A percentile compares a stretch with the other conserved stretches of the same genome.
Evolutionary conservation across 2,888 invertebrate species (phyloP).

Genomic region (Leuctra nigra): DNA sequence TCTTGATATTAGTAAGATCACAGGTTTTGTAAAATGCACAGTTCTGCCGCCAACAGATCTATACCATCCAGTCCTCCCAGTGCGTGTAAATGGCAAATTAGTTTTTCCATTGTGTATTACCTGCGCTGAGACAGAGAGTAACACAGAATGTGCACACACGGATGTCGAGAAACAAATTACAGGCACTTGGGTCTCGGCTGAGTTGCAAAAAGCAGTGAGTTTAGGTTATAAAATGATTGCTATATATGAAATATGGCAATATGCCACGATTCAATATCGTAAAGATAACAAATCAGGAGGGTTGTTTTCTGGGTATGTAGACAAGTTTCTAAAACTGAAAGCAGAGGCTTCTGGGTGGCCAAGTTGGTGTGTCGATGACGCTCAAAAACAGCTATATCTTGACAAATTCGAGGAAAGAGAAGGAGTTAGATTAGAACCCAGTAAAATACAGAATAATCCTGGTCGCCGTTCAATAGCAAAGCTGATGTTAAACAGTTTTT

Average conservation of each 20-base stretch:
- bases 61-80: neutral
- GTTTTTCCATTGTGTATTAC: neutral
- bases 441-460: neutral
- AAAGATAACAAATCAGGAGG: neutral
- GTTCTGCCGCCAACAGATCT: neutral
- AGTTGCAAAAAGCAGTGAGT: neutral
- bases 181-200: neutral
- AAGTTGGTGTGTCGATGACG: neutral
- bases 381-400: neutral
- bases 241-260: conserved; percentile 3
- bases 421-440: neutral
- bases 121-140: neutral
- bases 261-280: neutral
- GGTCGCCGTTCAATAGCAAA: neutral
- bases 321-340: neutral
- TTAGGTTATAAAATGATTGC: neutral
- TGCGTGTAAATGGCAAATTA: neutral
- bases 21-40: neutral
- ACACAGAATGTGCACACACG: neutral
- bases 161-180: neutral
- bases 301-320: neutral
- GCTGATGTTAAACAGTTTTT: neutral
- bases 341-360: neutral
- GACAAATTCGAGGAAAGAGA: neutral
- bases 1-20: neutral